phyloP scores from a whole-genome alignment of 1,140 invertebrate species.

The Parapsyche elsis region DNA sequence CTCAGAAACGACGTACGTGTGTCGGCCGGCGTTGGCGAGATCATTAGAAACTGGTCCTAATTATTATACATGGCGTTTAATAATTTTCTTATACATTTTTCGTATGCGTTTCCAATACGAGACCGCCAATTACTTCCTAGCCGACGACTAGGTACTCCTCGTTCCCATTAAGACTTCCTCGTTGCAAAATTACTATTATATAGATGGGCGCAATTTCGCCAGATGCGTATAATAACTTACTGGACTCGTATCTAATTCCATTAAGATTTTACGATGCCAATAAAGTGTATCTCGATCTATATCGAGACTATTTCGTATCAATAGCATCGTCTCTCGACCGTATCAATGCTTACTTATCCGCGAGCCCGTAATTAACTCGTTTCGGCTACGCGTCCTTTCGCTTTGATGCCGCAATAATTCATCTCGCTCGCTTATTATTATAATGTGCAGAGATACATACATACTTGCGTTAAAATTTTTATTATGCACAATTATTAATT shows the following conservation, averaged over 20 bases:
- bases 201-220: conserved; percentile 25
- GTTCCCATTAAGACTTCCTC: conserved; percentile 25
- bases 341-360: conserved; percentile 7
- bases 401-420: not conserved
- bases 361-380: conserved; percentile 5
- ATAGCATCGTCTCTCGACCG: not conserved
- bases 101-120: not conserved
- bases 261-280: conserved; percentile 25
- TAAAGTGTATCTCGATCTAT: conserved; percentile 28
- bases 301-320: conserved; percentile 26
- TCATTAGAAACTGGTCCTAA: conserved; percentile 11
- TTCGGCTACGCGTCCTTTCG: not conserved
- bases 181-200: conserved; percentile 40
- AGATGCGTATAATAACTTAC: conserved; percentile 31
- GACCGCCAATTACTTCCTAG: conserved; percentile 12
- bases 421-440: no score
- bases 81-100: conserved; percentile 9
- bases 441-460: no score
- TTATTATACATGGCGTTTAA: not conserved
- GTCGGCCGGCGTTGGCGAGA: not conserved
- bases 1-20: not conserved
- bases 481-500: no score
- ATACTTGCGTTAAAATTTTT: no score
- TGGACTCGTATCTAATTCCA: conserved; percentile 31
- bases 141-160: conserved; percentile 8